These are phyloP conservation scores for Cettia cetti DNA, from an alignment of 2,113 vertebrate species.

Conservation along the genomic window DNA sequence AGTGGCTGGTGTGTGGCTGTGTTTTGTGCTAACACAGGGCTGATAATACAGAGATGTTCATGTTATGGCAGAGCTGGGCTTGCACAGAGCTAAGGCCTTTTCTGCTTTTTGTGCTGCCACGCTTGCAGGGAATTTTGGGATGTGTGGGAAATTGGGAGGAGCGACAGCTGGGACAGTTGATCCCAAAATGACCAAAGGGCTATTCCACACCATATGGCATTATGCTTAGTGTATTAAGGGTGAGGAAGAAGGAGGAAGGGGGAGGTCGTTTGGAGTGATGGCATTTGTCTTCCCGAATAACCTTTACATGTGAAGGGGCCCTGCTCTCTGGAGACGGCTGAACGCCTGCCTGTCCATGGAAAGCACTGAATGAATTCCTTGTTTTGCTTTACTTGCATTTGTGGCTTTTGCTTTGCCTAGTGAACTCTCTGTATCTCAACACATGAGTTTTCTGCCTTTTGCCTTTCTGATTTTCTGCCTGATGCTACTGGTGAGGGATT, in stretches of 20 bases:
- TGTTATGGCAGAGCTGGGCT: background rate
- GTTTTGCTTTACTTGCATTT: background rate
- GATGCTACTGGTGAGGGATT: background rate
- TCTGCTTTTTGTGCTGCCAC: background rate
- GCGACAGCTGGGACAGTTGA: background rate
- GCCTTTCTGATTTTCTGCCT: background rate
- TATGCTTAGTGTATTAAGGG: background rate
- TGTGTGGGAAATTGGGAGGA: background rate
- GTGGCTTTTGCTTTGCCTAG: background rate
- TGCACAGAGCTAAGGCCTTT: background rate
- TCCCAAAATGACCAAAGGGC: background rate
- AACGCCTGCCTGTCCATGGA: background rate
- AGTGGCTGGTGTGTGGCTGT: background rate
- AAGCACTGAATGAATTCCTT: background rate
- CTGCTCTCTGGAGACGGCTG: background rate
- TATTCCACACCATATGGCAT: background rate
- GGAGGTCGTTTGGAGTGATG: background rate
- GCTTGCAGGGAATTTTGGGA: background rate
- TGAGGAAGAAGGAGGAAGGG: background rate
- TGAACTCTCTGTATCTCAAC: background rate
- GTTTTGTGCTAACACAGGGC: background rate
- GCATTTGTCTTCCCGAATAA: fast-evolving
- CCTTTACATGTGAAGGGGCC: background rate
- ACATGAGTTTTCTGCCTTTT: background rate
- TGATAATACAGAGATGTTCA: background rate